Conservation (phyloP, 2,797 vertebrate species). For the Taenioides sp. region DNA sequence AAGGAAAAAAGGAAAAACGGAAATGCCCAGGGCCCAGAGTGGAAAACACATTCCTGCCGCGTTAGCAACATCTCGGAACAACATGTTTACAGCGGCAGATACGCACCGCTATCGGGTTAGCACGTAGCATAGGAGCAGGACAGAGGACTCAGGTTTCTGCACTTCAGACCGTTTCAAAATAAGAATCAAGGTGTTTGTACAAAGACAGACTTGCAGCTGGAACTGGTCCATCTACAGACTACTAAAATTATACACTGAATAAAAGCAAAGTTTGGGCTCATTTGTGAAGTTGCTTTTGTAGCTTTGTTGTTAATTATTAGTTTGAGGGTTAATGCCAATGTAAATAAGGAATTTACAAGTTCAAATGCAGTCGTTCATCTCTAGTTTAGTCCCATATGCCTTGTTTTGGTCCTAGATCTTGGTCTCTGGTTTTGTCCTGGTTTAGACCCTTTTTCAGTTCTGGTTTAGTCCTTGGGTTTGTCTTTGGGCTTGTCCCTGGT, state of each 20-base stretch:
- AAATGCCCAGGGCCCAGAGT: conserved; percentile 1
- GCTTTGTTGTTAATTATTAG: no score
- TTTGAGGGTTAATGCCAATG: no score
- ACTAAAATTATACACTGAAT: no score
- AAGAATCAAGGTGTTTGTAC: not conserved
- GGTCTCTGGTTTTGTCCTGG: not conserved
- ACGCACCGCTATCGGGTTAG: not conserved
- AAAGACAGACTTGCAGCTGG: no score
- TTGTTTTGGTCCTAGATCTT: not conserved
- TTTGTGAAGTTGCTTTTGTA: no score
- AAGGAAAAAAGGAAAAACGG: not conserved
- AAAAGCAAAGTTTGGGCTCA: no score
- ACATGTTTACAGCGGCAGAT: conserved; percentile 4
- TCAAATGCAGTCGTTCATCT: no score
- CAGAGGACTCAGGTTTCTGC: not conserved
- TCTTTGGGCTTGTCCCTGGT: no score
- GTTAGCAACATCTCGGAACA: conserved; percentile 5
- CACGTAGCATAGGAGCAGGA: not conserved
- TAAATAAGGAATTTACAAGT: no score
- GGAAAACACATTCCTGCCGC: conserved; percentile 9
- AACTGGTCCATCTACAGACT: no score
- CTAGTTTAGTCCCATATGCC: no score
- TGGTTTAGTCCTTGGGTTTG: not conserved
- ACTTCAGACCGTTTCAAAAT: not conserved
- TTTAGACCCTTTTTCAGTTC: not conserved